Base-by-base conservation (phyloP, 2,797 vertebrate genomes). In the Tragelaphus eurycerus region DNA sequence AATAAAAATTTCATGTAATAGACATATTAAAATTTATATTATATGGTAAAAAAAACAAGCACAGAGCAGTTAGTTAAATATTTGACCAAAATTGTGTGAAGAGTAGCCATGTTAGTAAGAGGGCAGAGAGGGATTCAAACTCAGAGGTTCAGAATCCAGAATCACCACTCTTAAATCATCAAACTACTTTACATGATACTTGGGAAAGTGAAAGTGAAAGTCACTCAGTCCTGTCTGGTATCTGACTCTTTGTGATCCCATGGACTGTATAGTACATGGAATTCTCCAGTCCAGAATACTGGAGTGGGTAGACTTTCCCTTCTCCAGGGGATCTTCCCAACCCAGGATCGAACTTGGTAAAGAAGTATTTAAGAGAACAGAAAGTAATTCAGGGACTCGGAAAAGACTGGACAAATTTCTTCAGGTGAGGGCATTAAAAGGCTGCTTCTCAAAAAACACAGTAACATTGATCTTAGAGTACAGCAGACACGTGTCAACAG, bases 211-310 rank as follows among this genome's bases (percentile, higher is more conserved):
- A 67, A 67, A 67, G 64, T 11, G 34, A 71, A 71, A 71, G 34
- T 38, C 5, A 3, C 19, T 13, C 19, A 71, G 64, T 71, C n/a
- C 0, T 71, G 64, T 71, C 19, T 2, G 0, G n/a, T 23, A 10
- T 23, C 19, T 3, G 6, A 38, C n/a, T 23, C n/a, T 71, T 67
- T 21, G 64, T 1, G 0, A 71, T 10, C 19, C 2, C n/a, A 71
- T 71, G 19, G 64, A 23, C 19, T 38, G 19, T 38, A 38, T 1
- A 38, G 64, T 71, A 3, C 19, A 12, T 71, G 19, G 64, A 23
- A 38, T 38, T 71, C 19, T 71, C 19, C 34, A 38, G 34, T 10
- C 67, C 67, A 71, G 34, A 71, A 38, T 23, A 71, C 19, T 71
- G 67, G 10, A 71, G 19, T 71, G 34, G 67, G 34, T 38, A 38